phyloP scores from a whole-genome alignment of 1,140 invertebrate species.

The Diachasma alloeum region DNA sequence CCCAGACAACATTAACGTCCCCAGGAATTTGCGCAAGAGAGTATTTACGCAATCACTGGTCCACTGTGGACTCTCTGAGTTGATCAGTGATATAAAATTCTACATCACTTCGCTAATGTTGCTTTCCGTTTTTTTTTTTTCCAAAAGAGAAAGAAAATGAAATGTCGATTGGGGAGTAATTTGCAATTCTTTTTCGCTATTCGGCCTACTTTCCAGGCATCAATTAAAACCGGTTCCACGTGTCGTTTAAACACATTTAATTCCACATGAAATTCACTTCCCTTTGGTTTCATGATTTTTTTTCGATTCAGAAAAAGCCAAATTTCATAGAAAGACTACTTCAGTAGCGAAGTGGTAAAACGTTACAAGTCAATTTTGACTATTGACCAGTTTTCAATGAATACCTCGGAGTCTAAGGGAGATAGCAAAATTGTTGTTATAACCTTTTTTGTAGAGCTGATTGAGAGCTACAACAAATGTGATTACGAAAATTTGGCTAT shows the following conservation, averaged over 20 bases:
- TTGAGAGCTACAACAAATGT: not conserved
- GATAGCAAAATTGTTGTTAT: too few species aligned
- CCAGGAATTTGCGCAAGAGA: not conserved
- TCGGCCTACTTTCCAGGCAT: constrained; percentile 3
- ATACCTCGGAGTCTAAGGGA: too few species aligned
- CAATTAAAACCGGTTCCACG: constrained; percentile 1
- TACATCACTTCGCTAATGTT: not conserved
- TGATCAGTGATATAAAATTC: not conserved
- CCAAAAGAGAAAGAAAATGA: constrained; percentile 5
- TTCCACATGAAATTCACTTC: not conserved
- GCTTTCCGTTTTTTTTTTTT: not conserved
- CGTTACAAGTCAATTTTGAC: too few species aligned
- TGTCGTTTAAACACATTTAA: not conserved
- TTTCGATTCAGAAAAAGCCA: too few species aligned
- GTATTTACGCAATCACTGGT: not conserved
- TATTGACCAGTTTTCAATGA: too few species aligned
- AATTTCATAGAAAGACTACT: too few species aligned
- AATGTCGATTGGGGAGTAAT: constrained; percentile 1
- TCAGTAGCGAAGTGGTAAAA: too few species aligned
- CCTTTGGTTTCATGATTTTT: not conserved
- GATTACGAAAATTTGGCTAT: not conserved
- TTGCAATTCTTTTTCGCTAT: not conserved
- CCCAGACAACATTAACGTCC: not conserved
- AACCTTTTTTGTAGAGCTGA: too few species aligned
- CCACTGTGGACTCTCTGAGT: not conserved